Evolutionary conservation across 2,113 vertebrate genomes (phyloP).

Genomic region (Delphinus delphis): DNA sequence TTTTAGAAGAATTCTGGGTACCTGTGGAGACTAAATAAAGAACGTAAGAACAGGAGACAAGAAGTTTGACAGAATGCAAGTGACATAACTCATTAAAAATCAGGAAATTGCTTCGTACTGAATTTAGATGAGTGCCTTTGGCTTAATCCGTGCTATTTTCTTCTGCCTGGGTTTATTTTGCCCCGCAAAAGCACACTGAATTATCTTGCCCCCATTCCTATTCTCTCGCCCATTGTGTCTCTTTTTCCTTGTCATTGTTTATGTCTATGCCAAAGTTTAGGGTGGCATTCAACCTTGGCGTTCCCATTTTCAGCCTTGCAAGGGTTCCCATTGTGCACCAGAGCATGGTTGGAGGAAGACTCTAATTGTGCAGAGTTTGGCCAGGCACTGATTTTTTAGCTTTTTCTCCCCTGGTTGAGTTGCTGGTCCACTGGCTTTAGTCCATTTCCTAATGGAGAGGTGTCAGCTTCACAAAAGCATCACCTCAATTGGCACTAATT

Average conservation of each 20-base stretch:
- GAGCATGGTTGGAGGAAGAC: conserved; percentile 13
- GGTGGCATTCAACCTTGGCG: background rate
- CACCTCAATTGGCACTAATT: conserved; percentile 41
- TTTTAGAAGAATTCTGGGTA: conserved; percentile 12
- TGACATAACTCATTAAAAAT: background rate
- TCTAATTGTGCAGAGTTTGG: conserved; percentile 37
- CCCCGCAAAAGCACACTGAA: background rate
- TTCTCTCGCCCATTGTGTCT: background rate
- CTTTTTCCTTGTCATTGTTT: conserved; percentile 10
- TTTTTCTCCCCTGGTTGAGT: background rate
- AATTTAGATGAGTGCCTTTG: background rate
- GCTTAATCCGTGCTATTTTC: background rate
- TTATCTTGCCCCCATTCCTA: background rate
- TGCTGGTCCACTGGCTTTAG: conserved; percentile 6
- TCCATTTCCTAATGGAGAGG: conserved; percentile 45
- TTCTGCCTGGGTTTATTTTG: background rate
- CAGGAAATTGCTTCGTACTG: background rate
- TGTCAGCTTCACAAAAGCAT: conserved; percentile 55
- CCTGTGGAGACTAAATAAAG: background rate
- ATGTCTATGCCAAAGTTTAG: background rate
- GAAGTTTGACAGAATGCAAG: background rate
- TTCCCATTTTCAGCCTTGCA: background rate
- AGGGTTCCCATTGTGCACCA: background rate
- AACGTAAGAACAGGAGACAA: background rate
- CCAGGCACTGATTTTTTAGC: background rate